Evolutionary conservation across 2,797 vertebrate species (phyloP).

Genomic region (Natrix natrix): DNA sequence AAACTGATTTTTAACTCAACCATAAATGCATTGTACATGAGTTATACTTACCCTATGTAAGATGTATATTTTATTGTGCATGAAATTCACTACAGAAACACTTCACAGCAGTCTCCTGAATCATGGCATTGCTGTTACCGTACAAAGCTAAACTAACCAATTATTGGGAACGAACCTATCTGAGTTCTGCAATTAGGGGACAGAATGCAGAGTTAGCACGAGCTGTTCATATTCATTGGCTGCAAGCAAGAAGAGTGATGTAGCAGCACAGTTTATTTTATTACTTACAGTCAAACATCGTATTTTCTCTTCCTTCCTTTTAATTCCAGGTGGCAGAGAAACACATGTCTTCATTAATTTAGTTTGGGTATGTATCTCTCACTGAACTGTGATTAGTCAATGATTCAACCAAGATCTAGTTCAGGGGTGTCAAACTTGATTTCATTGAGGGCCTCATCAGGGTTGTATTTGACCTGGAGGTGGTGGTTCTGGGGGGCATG

Average conservation of each 20-base stretch:
- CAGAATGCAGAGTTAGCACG: background rate
- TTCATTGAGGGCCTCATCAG: no score
- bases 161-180: background rate
- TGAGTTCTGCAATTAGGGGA: background rate
- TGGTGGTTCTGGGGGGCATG: no score
- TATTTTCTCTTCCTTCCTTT: background rate
- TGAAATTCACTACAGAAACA: background rate
- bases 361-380: background rate
- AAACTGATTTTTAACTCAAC: background rate
- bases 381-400: background rate
- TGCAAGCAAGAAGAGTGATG: background rate
- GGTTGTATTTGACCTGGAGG: no score
- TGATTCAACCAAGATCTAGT: background rate
- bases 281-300: background rate
- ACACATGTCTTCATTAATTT: background rate
- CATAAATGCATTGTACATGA: no score
- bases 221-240: background rate
- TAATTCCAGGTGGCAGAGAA: background rate
- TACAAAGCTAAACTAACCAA: background rate
- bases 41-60: background rate
- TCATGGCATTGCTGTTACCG: background rate
- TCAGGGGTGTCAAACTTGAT: background rate
- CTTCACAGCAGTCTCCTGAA: background rate
- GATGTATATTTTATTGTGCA: background rate
- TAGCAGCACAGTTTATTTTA: background rate